Conservation (phyloP, 2,113 vertebrate genomes). For the Dryoscopus gambensis region DNA sequence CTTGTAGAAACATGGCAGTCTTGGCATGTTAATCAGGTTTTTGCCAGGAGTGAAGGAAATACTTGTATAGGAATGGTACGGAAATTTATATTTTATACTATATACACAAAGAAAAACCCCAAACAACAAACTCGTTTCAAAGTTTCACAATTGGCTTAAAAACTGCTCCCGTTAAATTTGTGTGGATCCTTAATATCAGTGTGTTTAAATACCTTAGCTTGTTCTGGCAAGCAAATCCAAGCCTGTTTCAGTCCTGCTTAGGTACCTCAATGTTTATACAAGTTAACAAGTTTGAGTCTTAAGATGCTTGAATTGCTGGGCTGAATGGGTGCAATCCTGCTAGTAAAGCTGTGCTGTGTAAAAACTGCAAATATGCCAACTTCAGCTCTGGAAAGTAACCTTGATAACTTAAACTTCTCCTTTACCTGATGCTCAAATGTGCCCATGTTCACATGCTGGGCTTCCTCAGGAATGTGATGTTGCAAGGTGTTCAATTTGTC, state of each 20-base stretch:
- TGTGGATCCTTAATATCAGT: neutral
- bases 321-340: neutral
- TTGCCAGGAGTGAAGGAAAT: neutral
- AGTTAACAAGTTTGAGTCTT: neutral
- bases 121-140: neutral
- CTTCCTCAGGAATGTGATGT: neutral
- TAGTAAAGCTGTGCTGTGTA: neutral
- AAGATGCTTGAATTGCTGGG: neutral
- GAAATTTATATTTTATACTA: neutral
- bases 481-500: neutral
- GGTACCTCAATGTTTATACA: neutral
- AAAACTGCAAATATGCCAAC: neutral
- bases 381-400: neutral
- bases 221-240: neutral
- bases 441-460: fast-evolving
- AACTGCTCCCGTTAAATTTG: neutral
- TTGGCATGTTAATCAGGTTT: neutral
- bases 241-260: neutral
- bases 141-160: neutral
- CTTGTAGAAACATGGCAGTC: slow-evolving; percentile 14
- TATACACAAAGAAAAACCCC: neutral
- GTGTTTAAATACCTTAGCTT: neutral
- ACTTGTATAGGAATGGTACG: neutral
- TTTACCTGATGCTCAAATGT: neutral
- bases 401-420: neutral